Percentiles rank a stretch among this genome's conserved stretches.
phyloP scores from a whole-genome alignment of 2,113 vertebrate genomes.

The Cyanistes caeruleus region DNA sequence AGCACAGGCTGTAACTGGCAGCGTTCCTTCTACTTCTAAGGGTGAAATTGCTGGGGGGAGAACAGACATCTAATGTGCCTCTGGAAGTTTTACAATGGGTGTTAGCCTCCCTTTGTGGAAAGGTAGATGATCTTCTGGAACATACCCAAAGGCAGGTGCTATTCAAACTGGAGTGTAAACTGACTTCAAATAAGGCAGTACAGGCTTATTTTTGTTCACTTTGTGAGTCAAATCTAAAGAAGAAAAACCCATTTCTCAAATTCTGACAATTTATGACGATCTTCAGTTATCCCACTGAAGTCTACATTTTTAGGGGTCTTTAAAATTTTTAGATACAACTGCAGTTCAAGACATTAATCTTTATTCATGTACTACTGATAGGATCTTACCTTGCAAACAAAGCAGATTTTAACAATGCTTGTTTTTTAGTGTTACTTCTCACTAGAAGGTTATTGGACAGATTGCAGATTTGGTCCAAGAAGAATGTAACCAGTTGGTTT shows the following conservation, averaged over 20 bases:
- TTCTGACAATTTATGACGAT: background rate
- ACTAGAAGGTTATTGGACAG: background rate
- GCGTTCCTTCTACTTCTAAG: slow-evolving; percentile 58
- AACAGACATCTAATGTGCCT: slow-evolving; percentile 69
- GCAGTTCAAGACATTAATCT: slow-evolving; percentile 30
- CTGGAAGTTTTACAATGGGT: slow-evolving; percentile 72
- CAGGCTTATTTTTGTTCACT: slow-evolving; percentile 1
- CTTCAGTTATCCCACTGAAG: background rate
- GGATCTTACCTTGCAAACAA: slow-evolving; percentile 29
- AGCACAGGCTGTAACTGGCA: slow-evolving; percentile 74
- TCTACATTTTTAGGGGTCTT: slow-evolving; percentile 11
- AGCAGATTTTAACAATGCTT: slow-evolving; percentile 40
- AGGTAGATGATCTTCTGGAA: slow-evolving; percentile 64
- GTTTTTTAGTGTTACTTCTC: slow-evolving; percentile 4
- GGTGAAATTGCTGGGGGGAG: slow-evolving; percentile 56
- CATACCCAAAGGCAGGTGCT: slow-evolving; percentile 64
- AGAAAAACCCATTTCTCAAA: slow-evolving; percentile 2
- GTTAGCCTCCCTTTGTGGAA: slow-evolving; percentile 68
- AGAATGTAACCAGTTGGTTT: background rate
- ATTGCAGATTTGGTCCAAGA: background rate
- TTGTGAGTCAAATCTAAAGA: slow-evolving; percentile 4
- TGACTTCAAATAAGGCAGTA: slow-evolving; percentile 16
- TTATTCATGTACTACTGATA: slow-evolving; percentile 30
- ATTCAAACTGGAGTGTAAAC: slow-evolving; percentile 55
- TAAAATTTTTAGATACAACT: slow-evolving; percentile 14